phyloP scores from a whole-genome alignment of 2,888 invertebrate species.

The Sphaeridia pumilis region DNA sequence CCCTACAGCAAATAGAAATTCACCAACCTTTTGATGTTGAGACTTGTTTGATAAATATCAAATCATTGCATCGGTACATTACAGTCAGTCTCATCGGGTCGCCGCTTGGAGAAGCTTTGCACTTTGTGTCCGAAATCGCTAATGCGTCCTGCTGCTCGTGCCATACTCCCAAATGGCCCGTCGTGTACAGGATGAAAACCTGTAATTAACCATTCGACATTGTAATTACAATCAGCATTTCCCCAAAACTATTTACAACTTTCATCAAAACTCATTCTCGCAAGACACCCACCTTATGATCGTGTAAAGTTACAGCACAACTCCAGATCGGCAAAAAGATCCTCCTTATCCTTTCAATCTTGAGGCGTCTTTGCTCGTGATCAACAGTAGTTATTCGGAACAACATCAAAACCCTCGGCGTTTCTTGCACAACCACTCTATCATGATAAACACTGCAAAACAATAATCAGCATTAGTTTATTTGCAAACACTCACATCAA shows the following conservation, averaged over 20 bases:
- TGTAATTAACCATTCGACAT: conserved; percentile 3
- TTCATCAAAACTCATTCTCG: background rate
- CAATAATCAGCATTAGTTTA: background rate
- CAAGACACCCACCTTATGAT: conserved; percentile 18
- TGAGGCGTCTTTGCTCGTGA: conserved; percentile 13
- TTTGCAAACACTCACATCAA: background rate
- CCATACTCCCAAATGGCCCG: conserved; percentile 27
- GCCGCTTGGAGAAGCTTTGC: conserved; percentile 9
- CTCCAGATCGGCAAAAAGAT: conserved; percentile 28
- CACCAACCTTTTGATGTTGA: conserved; percentile 8
- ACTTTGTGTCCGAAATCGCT: conserved; percentile 17
- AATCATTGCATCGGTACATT: conserved; percentile 17
- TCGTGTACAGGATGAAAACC: conserved; percentile 25
- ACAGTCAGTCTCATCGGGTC: conserved; percentile 16
- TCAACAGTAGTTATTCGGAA: conserved; percentile 18
- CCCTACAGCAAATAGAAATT: too few species aligned
- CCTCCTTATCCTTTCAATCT: conserved; percentile 18
- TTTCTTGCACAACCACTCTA: conserved; percentile 22
- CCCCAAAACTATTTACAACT: conserved; percentile 1
- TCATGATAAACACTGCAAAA: conserved; percentile 23
- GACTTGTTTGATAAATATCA: conserved; percentile 20
- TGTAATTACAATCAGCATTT: background rate
- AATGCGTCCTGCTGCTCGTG: conserved; percentile 18
- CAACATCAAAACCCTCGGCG: conserved; percentile 19
- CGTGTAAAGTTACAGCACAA: conserved; percentile 19